Base-by-base conservation (phyloP, 1,140 invertebrate genomes). In the Rhyzopertha dominica region DNA sequence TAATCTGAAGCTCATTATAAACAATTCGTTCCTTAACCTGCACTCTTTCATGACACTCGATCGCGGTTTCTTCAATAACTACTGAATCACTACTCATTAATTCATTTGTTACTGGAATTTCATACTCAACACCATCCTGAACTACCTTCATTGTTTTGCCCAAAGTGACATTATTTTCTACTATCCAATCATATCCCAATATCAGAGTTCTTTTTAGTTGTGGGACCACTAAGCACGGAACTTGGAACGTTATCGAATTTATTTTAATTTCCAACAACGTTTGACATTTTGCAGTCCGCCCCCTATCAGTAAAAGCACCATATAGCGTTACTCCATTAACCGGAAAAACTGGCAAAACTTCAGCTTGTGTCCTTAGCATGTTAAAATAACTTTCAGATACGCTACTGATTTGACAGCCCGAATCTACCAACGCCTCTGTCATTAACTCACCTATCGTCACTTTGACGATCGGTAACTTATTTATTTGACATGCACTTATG, bases 381-480 rank as follows among this genome's bases (percentile, higher is more conserved):
- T 51, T 36, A 47, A 32, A 58, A 35, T 51, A 35, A 18, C 16
- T 24, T 40, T 62, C 47, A 5, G 53, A 56, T 8, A 62, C 37
- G 41, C 54, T 52, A 5, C 50, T 59, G n/a, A 59, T 47, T 38
- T 61, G 49, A 37, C 53, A 52, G 0, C 54, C 57, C 1, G 57
- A 53, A 31, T 59, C 57, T 1, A 59, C 0, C 14, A 40, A 14
- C n/a, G 9, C n/a, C 20, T 12, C 37, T n/a, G 2, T n/a, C 29
- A 7, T 18, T 31, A 35, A 3, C 29, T 26, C 10, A 7, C 14
- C n/a, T 9, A 19, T 26, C 18, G 22, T 20, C 3, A 40, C 12
- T 25, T 16, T 13, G n/a, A 19, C 22, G 1, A 29, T n/a, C 3
- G 22, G 10, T 12, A n/a, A 20, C 20, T n/a, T 25, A 1, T 4